Evolutionary conservation across 2,113 vertebrate genomes (phyloP).

Genomic region (Hemiprocne comata): DNA sequence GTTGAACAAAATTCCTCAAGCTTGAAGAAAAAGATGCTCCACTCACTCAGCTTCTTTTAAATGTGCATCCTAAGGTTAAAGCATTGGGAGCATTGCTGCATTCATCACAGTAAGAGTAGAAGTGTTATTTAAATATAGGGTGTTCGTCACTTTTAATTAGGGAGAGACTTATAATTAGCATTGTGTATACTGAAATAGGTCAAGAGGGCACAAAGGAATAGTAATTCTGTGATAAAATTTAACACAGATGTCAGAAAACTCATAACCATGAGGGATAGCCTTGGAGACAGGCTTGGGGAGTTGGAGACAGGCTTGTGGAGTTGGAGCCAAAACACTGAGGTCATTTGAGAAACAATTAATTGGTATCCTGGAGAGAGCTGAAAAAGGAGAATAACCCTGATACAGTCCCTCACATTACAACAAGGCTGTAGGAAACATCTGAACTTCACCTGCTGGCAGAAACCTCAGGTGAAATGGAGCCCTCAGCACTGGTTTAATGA

Average conservation of each 20-base stretch:
- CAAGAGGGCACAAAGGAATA: constrained; percentile 49
- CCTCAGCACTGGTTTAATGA: fast-evolving
- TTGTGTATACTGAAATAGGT: neutral
- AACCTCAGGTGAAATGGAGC: neutral
- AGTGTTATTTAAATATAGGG: neutral
- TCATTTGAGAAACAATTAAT: constrained; percentile 51
- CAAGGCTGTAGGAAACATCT: neutral
- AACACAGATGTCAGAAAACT: constrained; percentile 73
- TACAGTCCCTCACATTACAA: neutral
- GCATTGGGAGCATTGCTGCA: fast-evolving
- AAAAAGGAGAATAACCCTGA: neutral
- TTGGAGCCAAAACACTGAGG: constrained; percentile 60
- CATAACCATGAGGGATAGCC: constrained; percentile 42
- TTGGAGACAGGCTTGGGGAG: constrained; percentile 45
- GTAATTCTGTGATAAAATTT: constrained; percentile 46
- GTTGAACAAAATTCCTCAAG: neutral
- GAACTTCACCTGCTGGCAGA: neutral
- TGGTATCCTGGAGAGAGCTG: constrained; percentile 55
- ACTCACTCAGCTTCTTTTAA: neutral
- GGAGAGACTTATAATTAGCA: constrained; percentile 8
- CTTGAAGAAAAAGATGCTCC: neutral
- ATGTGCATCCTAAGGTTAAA: neutral
- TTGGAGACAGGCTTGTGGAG: constrained; percentile 9
- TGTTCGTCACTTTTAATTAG: constrained; percentile 24
- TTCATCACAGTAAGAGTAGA: neutral